Evolutionary conservation across 1,140 invertebrate genomes (phyloP).

Genomic region (Lycorma delicatula): DNA sequence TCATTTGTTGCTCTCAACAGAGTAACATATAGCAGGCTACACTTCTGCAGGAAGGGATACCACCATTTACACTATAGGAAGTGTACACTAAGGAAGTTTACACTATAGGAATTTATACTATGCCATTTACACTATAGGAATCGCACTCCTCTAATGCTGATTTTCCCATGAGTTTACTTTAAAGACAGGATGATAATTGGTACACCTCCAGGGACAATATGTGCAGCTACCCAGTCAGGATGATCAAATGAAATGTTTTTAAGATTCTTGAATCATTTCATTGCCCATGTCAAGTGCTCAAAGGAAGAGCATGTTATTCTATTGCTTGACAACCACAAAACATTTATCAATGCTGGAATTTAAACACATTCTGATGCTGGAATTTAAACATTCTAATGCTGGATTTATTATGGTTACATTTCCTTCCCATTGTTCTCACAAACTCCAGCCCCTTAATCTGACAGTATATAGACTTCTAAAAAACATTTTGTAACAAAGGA

Average conservation of each 20-base stretch:
- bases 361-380: no score
- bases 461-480: conserved; percentile 1
- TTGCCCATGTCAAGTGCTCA: background rate
- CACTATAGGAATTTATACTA: conserved; percentile 3
- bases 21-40: no score
- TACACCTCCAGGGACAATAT: conserved; percentile 11
- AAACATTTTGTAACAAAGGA: conserved; percentile 12
- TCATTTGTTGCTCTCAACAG: no score
- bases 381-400: background rate
- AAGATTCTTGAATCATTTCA: conserved; percentile 11
- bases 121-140: background rate
- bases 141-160: background rate
- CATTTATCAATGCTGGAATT: background rate
- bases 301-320: no score
- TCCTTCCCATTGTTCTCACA: background rate
- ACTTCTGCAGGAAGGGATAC: no score
- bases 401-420: background rate
- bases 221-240: conserved; percentile 11
- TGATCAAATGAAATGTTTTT: conserved; percentile 16
- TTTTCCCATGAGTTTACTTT: conserved; percentile 10
- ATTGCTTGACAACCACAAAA: background rate
- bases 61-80: no score
- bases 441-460: conserved; percentile 8
- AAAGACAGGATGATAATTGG: conserved; percentile 12
- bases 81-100: no score